These are phyloP conservation scores for Thera obeliscata DNA, from an alignment of 2,888 invertebrate genomes.

Conservation along the genomic window DNA sequence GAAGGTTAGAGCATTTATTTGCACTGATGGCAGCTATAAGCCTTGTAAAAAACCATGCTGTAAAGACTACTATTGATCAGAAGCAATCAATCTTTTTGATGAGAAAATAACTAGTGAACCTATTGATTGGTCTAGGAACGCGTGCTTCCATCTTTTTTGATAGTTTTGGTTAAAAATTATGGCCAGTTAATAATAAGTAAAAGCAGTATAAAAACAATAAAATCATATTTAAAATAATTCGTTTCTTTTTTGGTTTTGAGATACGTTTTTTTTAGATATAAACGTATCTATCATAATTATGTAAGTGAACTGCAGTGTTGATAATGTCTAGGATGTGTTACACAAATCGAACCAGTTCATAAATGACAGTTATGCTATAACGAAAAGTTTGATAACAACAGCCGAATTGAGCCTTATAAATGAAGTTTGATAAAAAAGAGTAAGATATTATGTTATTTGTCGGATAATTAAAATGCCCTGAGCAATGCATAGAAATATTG, in stretches of 20 bases:
- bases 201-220: constrained; percentile 18
- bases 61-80: constrained; percentile 65
- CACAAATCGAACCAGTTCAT: too few species aligned
- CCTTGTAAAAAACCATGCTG: constrained; percentile 74
- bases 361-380: too few species aligned
- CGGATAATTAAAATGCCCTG: too few species aligned
- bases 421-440: too few species aligned
- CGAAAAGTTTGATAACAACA: too few species aligned
- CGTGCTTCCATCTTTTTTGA: not conserved
- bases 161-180: constrained; percentile 8
- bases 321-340: too few species aligned
- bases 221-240: not conserved
- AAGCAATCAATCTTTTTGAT: not conserved
- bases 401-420: too few species aligned
- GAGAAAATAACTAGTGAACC: not conserved
- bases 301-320: too few species aligned
- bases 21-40: constrained; percentile 72
- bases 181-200: constrained; percentile 6
- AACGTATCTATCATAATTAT: too few species aligned
- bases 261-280: not conserved
- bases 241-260: not conserved
- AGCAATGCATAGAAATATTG: not conserved
- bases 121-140: not conserved
- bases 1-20: constrained; percentile 68
- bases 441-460: too few species aligned